These are phyloP conservation scores for Rhopalosiphum nymphaeae DNA, from an alignment of 2,888 invertebrate species.

Conservation along the genomic window DNA sequence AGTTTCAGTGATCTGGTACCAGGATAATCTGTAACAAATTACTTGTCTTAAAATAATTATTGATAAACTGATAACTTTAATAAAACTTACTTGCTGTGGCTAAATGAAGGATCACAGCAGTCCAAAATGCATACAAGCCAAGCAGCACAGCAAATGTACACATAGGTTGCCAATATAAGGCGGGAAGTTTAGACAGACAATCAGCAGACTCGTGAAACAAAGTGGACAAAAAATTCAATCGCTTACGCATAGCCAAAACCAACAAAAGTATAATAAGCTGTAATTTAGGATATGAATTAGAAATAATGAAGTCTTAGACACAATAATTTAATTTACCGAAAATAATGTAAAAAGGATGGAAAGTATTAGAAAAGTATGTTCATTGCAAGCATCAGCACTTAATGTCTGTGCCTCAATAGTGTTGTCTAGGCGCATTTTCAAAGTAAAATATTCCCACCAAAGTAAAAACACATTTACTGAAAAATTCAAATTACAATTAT, in stretches of 20 bases:
- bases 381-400: constrained; percentile 61
- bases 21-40: constrained; percentile 70
- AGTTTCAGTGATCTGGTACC: constrained; percentile 69
- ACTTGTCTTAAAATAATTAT: neutral
- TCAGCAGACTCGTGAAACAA: constrained; percentile 91
- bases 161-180: constrained; percentile 86
- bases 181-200: constrained; percentile 87
- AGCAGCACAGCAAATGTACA: constrained; percentile 85
- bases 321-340: constrained; percentile 41
- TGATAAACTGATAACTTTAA: constrained; percentile 16
- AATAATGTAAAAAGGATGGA: constrained; percentile 36
- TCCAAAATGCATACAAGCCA: constrained; percentile 88
- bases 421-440: constrained; percentile 40
- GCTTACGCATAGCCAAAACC: constrained; percentile 82
- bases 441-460: constrained; percentile 55
- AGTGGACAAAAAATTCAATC: constrained; percentile 85
- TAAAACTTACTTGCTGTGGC: constrained; percentile 83
- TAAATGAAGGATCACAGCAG: constrained; percentile 85
- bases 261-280: constrained; percentile 81
- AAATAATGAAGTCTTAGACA: neutral
- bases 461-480: constrained; percentile 67
- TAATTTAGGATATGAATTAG: constrained; percentile 67
- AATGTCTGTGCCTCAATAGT: constrained; percentile 51
- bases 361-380: constrained; percentile 41
- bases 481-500: constrained; percentile 21